These are phyloP conservation scores for Parotocinclus haroldoi DNA, from an alignment of 2,797 vertebrate species.

Conservation along the genomic window DNA sequence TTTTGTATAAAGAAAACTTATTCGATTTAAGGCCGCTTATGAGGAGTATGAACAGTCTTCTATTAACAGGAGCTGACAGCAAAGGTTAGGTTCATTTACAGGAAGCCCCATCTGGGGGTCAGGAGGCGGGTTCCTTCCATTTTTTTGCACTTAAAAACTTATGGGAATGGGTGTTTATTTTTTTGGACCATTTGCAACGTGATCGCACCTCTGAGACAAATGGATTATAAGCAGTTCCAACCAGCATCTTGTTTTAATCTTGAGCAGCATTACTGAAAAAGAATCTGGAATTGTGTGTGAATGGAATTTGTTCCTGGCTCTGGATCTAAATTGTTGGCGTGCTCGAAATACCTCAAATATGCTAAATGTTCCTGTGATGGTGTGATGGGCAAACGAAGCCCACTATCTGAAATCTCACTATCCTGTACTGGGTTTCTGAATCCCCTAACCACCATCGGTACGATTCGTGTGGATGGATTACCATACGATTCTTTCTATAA, in stretches of 20 bases:
- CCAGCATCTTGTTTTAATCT: slow-evolving; percentile 69
- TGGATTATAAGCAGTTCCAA: slow-evolving; percentile 25
- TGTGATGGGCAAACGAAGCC: no score
- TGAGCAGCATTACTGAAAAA: slow-evolving; percentile 64
- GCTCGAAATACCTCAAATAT: background rate
- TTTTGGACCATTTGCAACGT: slow-evolving; percentile 32
- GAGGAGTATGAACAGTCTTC: background rate
- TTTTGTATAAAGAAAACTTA: slow-evolving; percentile 2
- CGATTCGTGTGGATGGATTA: no score
- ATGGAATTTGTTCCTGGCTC: no score
- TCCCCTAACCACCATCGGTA: no score
- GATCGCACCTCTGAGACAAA: slow-evolving; percentile 61
- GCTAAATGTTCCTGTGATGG: no score
- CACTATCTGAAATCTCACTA: no score
- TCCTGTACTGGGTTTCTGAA: no score
- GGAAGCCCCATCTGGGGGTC: background rate
- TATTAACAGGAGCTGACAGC: background rate
- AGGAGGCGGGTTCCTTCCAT: no score
- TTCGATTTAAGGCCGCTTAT: background rate
- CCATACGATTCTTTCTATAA: no score
- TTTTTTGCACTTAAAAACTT: slow-evolving; percentile 24
- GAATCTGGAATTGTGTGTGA: no score
- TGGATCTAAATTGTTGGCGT: slow-evolving; percentile 44
- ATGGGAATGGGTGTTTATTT: slow-evolving; percentile 57
- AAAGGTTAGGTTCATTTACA: slow-evolving; percentile 6